Conservation (phyloP, 2,888 invertebrate genomes). For the Baccha elongata region DNA sequence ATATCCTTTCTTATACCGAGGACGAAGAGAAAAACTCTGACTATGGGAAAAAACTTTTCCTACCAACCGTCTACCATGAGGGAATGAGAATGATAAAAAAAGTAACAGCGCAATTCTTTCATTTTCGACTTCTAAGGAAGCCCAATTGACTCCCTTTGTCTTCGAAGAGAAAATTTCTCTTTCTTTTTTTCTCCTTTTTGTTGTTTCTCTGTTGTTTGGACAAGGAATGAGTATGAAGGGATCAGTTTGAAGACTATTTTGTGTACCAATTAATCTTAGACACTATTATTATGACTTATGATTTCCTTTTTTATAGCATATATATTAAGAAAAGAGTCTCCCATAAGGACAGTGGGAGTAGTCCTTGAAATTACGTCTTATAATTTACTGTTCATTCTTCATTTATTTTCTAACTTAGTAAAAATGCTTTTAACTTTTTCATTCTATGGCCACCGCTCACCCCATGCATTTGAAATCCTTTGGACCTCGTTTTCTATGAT, state of each 20-base stretch:
- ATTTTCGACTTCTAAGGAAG: constrained; percentile 28
- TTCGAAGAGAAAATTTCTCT: neutral
- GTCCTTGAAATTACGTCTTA: constrained; percentile 30
- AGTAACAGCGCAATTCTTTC: constrained; percentile 41
- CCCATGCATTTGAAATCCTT: constrained; percentile 4
- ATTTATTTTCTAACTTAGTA: constrained; percentile 5
- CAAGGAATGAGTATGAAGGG: neutral
- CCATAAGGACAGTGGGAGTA: constrained; percentile 12
- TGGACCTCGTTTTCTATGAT: neutral
- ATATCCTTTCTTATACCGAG: neutral
- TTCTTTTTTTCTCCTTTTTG: neutral
- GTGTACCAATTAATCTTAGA: constrained; percentile 62
- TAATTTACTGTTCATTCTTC: constrained; percentile 15
- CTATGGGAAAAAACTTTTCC: constrained; percentile 10
- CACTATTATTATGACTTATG: constrained; percentile 48
- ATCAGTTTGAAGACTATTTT: constrained; percentile 26
- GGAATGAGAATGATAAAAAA: too few species aligned
- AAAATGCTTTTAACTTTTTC: constrained; percentile 19
- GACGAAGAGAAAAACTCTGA: neutral
- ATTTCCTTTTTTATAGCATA: constrained; percentile 15
- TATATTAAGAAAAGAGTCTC: neutral
- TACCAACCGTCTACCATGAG: too few species aligned
- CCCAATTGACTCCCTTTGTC: neutral
- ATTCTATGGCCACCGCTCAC: too few species aligned
- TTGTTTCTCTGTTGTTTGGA: neutral